Evolutionary conservation across 2,888 invertebrate species (phyloP).

Genomic region (Platynereis dumerilii): DNA sequence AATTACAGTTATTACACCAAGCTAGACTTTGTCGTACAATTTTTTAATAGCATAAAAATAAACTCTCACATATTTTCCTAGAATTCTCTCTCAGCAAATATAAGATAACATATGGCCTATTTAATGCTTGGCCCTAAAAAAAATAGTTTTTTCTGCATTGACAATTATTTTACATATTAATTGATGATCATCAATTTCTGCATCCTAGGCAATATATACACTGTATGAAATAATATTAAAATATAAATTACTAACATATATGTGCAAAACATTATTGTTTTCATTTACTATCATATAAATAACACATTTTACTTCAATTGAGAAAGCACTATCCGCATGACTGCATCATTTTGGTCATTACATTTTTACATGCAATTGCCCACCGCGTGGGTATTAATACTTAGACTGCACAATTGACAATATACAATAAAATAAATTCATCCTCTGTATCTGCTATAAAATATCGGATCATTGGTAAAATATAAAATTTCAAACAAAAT

Average conservation of each 20-base stretch:
- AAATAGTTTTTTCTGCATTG: slow-evolving; percentile 44
- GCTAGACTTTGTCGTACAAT: slow-evolving; percentile 14
- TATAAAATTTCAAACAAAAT: slow-evolving; percentile 41
- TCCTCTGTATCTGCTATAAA: slow-evolving; percentile 34
- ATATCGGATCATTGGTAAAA: slow-evolving; percentile 44
- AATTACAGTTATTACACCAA: not conserved
- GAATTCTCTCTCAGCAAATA: slow-evolving; percentile 49
- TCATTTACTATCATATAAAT: no score
- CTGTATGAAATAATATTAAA: slow-evolving; percentile 46
- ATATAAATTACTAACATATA: slow-evolving; percentile 44
- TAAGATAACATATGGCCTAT: slow-evolving; percentile 40
- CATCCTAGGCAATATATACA: slow-evolving; percentile 37
- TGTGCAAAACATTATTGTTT: no score
- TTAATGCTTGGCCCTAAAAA: slow-evolving; percentile 43
- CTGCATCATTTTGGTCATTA: slow-evolving; percentile 39
- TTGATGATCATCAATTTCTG: slow-evolving; percentile 33
- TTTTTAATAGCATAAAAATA: slow-evolving; percentile 57
- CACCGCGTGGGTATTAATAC: no score
- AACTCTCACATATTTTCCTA: slow-evolving; percentile 52
- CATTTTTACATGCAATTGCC: no score
- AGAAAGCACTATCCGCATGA: slow-evolving; percentile 36
- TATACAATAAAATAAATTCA: slow-evolving; percentile 37
- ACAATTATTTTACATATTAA: slow-evolving; percentile 28
- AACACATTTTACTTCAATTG: slow-evolving; percentile 1
- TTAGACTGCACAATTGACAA: slow-evolving; percentile 22